A percentile compares a stretch with the other conserved stretches of the same genome.
Conservation (phyloP, 2,888 invertebrate species). For the Ormyrus rosae region DNA sequence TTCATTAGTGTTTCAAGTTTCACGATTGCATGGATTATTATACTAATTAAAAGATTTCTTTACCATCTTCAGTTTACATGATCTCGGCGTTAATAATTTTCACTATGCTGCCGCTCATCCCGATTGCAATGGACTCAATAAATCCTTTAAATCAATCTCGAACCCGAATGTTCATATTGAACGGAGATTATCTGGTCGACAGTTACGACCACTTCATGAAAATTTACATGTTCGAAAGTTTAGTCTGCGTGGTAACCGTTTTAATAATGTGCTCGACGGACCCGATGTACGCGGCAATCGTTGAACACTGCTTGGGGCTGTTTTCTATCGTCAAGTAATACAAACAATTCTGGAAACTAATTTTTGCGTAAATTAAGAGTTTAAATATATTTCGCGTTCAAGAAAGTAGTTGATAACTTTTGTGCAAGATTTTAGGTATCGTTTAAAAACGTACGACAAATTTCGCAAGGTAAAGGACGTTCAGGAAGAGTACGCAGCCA, state of each 20-base stretch:
- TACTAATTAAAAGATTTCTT: too few species aligned
- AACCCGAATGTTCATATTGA: not conserved
- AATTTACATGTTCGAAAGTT: constrained; percentile 10
- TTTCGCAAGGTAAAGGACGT: too few species aligned
- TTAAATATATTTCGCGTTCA: too few species aligned
- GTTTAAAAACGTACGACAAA: too few species aligned
- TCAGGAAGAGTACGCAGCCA: too few species aligned
- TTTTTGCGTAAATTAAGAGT: too few species aligned
- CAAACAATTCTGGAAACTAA: too few species aligned
- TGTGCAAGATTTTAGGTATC: too few species aligned
- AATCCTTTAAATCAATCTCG: not conserved
- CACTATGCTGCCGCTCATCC: not conserved
- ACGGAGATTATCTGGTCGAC: constrained; percentile 16
- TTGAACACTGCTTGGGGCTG: constrained; percentile 11
- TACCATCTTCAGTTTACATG: constrained; percentile 1
- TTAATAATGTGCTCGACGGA: not conserved
- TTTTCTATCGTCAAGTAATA: constrained; percentile 5
- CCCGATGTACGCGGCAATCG: not conserved
- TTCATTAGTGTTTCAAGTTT: too few species aligned
- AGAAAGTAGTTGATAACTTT: too few species aligned
- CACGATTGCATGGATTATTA: too few species aligned
- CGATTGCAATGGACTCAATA: not conserved
- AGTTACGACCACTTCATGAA: not conserved
- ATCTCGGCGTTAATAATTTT: not conserved
- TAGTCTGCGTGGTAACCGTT: not conserved